Evolutionary conservation across 2,797 vertebrate genomes (phyloP).

Genomic region (Tokudaia tokunoshimensis): DNA sequence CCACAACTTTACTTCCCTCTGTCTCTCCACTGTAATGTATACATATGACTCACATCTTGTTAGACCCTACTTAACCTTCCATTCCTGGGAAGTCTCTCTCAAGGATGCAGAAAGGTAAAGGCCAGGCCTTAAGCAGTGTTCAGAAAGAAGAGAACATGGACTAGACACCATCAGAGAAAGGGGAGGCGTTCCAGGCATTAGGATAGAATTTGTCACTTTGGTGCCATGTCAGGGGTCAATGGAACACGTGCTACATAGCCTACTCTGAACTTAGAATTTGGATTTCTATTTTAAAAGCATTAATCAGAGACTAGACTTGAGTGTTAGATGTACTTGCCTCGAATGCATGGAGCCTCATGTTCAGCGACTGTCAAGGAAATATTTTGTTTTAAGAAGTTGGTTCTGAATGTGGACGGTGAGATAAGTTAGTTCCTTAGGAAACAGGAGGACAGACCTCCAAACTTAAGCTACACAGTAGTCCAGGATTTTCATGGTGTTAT

Average conservation of each 20-base stretch:
- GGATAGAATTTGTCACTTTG: neutral
- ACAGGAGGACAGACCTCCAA: neutral
- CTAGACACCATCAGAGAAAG: neutral
- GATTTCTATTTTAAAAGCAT: constrained; percentile 22
- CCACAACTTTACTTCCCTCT: neutral
- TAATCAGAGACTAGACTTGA: neutral
- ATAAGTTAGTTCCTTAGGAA: neutral
- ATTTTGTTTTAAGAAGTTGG: neutral
- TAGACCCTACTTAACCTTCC: neutral
- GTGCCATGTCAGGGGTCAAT: neutral
- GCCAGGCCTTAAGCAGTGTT: neutral
- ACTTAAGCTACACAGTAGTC: neutral
- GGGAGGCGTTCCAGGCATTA: neutral
- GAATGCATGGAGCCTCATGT: neutral
- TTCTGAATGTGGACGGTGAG: neutral
- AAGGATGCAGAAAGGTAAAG: neutral
- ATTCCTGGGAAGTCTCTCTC: neutral
- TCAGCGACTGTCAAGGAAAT: too few relatives aligned
- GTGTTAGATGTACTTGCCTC: neutral
- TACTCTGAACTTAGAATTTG: constrained; percentile 5
- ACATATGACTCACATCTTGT: neutral
- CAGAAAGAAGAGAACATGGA: neutral
- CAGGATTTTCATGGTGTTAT: neutral
- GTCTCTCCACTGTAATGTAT: neutral
- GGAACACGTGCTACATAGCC: neutral